Percentiles rank a stretch among this genome's conserved stretches.
Evolutionary conservation across 2,113 vertebrate species (phyloP).

Genomic region (Anthoscopus minutus): DNA sequence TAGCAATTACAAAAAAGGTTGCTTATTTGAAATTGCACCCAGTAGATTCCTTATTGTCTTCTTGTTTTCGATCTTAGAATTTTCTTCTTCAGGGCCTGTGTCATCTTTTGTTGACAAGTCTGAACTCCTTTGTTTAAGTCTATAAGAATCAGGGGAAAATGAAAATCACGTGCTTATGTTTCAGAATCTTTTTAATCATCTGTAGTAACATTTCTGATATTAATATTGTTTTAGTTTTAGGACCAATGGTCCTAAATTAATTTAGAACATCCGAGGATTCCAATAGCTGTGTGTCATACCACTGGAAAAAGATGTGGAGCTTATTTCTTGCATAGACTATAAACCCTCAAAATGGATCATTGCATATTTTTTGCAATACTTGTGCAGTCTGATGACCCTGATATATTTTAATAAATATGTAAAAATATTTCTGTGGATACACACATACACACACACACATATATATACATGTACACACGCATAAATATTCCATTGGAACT

Average conservation of each 20-base stretch:
- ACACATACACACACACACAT: rapidly evolving
- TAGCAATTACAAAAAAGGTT: not conserved
- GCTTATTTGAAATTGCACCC: not conserved
- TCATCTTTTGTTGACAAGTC: not conserved
- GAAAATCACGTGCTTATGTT: not conserved
- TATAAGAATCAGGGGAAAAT: not conserved
- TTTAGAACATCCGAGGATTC: not conserved
- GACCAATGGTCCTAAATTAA: not conserved
- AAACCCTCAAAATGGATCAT: not conserved
- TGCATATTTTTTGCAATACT: not conserved
- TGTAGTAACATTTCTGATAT: not conserved
- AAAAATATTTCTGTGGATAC: not conserved
- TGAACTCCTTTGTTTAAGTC: not conserved
- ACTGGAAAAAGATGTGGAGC: not conserved
- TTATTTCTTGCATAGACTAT: not conserved
- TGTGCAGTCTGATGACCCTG: not conserved
- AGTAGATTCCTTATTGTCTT: not conserved
- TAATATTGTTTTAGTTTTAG: not conserved
- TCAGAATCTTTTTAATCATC: not conserved
- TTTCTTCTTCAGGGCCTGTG: not conserved
- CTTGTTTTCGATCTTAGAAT: not conserved
- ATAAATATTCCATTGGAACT: not conserved
- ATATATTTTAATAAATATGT: not conserved
- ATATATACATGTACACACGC: rapidly evolving
- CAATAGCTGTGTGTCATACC: rapidly evolving